Conservation (phyloP, 2,113 vertebrate species). For the Climacteris rufus region DNA sequence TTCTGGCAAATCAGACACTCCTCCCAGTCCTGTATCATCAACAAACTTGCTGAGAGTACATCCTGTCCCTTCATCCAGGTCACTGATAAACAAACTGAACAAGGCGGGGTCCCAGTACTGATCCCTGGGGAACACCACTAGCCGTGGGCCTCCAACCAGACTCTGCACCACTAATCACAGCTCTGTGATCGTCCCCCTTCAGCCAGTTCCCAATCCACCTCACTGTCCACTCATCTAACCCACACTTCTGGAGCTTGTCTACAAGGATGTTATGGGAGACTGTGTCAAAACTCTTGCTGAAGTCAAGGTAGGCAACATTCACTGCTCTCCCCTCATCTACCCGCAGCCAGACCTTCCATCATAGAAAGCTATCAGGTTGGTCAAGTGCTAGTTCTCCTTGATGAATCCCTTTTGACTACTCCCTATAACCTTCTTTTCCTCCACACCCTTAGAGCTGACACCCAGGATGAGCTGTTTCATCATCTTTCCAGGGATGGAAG, state of each 20-base stretch:
- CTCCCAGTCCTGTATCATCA: not conserved
- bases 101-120: not conserved
- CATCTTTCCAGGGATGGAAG: not conserved
- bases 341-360: not conserved
- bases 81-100: not conserved
- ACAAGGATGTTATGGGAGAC: not conserved
- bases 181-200: not conserved
- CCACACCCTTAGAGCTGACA: not conserved
- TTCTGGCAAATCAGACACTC: not conserved
- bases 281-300: not conserved
- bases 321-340: not conserved
- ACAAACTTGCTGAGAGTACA: not conserved
- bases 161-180: not conserved
- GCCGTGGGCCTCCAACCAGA: not conserved
- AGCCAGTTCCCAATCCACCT: not conserved
- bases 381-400: not conserved
- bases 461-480: not conserved
- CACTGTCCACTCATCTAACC: not conserved
- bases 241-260: not conserved
- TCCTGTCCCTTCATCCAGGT: not conserved
- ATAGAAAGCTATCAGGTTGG: not conserved
- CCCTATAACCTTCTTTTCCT: not conserved
- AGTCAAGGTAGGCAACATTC: not conserved
- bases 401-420: not conserved
- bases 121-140: not conserved